Percentiles rank a stretch among this genome's conserved stretches.
Evolutionary conservation across 1,140 invertebrate species (phyloP).

Genomic region (fruit fly (Drosophila melanogaster)): Release_6_plus_ISO1_MT NT_033779.5:4482501-4483000

Average conservation of each 20-base stretch:
- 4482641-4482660: slow-evolving; percentile 92
- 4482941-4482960: slow-evolving; percentile 91
- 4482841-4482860: slow-evolving; percentile 94
- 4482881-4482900: slow-evolving; percentile 89
- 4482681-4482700: slow-evolving; percentile 92
- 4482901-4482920: slow-evolving; percentile 89
- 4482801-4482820: slow-evolving; percentile 90
- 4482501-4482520: slow-evolving; percentile 93
- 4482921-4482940: slow-evolving; percentile 92
- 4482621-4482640: slow-evolving; percentile 93
- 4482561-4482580: slow-evolving; percentile 91
- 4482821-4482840: slow-evolving; percentile 92
- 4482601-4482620: slow-evolving; percentile 92
- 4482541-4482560: slow-evolving; percentile 94
- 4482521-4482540: slow-evolving; percentile 91
- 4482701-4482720: slow-evolving; percentile 94
- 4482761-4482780: slow-evolving; percentile 90
- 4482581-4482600: slow-evolving; percentile 91
- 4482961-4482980: slow-evolving; percentile 92
- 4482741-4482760: slow-evolving; percentile 91
- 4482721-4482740: slow-evolving; percentile 94
- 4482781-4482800: slow-evolving; percentile 88
- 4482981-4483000: slow-evolving; percentile 88
- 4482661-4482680: slow-evolving; percentile 93
- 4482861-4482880: slow-evolving; percentile 92